Percentiles rank a stretch among this genome's conserved stretches.
These are phyloP conservation scores for Melikaiella ostensackeni DNA, from an alignment of 2,888 invertebrate species.

Conservation along the genomic window DNA sequence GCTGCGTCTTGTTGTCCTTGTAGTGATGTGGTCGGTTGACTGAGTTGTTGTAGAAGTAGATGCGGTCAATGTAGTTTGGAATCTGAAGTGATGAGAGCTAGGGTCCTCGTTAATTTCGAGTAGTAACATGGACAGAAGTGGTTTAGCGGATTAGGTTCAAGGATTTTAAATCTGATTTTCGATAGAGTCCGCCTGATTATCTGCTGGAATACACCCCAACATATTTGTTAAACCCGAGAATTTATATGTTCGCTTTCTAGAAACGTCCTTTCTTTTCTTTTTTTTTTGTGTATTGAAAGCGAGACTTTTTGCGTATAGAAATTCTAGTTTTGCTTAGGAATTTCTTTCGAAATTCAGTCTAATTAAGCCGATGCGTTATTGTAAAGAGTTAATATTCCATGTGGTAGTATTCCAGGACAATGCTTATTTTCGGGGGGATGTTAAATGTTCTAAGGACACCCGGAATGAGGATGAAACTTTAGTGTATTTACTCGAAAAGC, in stretches of 20 bases:
- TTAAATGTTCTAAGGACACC: background rate
- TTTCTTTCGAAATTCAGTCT: too few species aligned
- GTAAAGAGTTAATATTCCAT: background rate
- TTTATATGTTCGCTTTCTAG: background rate
- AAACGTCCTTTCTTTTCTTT: background rate
- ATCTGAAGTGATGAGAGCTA: background rate
- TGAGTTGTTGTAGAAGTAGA: background rate
- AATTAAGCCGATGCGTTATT: background rate
- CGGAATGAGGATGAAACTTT: background rate
- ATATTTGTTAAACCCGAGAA: background rate
- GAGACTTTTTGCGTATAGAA: too few species aligned
- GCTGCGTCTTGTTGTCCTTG: background rate
- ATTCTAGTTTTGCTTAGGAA: too few species aligned
- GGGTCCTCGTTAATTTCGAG: conserved; percentile 25
- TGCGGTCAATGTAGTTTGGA: conserved; percentile 8
- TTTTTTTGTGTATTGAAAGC: too few species aligned
- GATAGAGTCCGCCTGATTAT: conserved; percentile 23
- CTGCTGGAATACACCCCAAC: conserved; percentile 17
- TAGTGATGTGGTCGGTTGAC: background rate
- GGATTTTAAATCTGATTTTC: conserved; percentile 25
- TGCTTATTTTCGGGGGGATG: background rate
- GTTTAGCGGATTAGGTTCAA: conserved; percentile 26
- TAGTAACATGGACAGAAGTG: conserved; percentile 4
- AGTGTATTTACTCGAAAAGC: conserved; percentile 40
- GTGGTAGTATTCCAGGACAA: background rate